Percentiles rank a stretch among this genome's conserved stretches.
These are phyloP conservation scores for Melanocharis versteri DNA, from an alignment of 2,113 vertebrate genomes.

Conservation along the genomic window DNA sequence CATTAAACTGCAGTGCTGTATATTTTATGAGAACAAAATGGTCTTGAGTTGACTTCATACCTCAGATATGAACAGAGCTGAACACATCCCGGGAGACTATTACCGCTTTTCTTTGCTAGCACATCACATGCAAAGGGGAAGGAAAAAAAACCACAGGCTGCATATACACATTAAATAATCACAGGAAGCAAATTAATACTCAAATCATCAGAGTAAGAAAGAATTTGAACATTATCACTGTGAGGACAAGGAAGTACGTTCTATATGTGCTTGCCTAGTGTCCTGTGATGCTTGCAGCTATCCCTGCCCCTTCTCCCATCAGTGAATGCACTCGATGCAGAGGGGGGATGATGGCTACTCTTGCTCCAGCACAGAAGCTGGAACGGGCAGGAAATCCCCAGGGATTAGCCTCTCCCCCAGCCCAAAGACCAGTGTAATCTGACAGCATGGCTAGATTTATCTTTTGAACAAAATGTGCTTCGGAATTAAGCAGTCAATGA, in stretches of 20 bases:
- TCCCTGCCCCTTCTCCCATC: neutral
- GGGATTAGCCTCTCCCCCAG: neutral
- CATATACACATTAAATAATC: neutral
- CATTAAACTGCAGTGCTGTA: constrained; percentile 45
- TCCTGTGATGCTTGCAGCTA: neutral
- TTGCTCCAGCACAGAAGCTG: neutral
- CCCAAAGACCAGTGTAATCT: neutral
- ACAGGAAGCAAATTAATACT: constrained; percentile 30
- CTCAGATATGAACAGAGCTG: constrained; percentile 36
- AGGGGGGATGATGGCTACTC: neutral
- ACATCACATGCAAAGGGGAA: constrained; percentile 12
- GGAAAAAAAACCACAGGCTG: neutral
- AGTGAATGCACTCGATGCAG: rapidly evolving
- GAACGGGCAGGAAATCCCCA: neutral
- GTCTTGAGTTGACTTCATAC: constrained; percentile 54
- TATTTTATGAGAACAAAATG: constrained; percentile 66
- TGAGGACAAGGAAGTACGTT: neutral
- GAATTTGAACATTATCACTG: neutral
- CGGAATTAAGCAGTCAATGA: neutral
- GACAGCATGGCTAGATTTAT: neutral
- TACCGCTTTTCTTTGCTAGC: constrained; percentile 16
- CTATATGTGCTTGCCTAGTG: neutral
- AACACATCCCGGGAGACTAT: constrained; percentile 15
- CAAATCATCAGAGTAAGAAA: constrained; percentile 1
- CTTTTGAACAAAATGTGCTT: neutral